Percentiles rank a stretch among this genome's conserved stretches.
Conservation (phyloP, 2,113 vertebrate species). For the Piprites chloris region DNA sequence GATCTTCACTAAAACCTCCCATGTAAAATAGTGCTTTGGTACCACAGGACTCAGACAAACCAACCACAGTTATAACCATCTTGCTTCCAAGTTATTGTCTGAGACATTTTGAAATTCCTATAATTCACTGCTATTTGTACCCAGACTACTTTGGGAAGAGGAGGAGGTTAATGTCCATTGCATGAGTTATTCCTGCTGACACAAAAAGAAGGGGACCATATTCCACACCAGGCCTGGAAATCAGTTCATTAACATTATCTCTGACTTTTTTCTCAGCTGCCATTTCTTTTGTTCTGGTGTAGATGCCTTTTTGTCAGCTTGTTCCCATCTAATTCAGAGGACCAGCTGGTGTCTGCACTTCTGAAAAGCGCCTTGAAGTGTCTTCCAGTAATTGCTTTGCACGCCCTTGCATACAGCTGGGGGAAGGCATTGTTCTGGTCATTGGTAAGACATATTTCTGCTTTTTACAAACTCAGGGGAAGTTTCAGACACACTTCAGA, state of each 20-base stretch:
- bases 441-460: not conserved
- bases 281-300: not conserved
- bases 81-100: not conserved
- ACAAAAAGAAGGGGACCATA: not conserved
- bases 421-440: rapidly evolving
- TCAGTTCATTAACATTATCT: not conserved
- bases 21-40: not conserved
- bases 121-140: not conserved
- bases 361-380: not conserved
- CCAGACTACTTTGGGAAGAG: not conserved
- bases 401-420: not conserved
- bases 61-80: not conserved
- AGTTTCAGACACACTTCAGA: not conserved
- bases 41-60: not conserved
- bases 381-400: not conserved
- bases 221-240: not conserved
- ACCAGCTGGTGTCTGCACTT: not conserved
- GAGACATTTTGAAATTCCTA: not conserved
- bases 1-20: not conserved
- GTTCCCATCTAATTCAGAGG: not conserved
- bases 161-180: not conserved
- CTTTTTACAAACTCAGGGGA: not conserved
- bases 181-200: not conserved
- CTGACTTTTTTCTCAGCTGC: not conserved
- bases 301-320: not conserved